A percentile compares a stretch with the other conserved stretches of the same genome.
Conservation (phyloP, 2,797 vertebrate species). For the Strix occidentalis region DNA sequence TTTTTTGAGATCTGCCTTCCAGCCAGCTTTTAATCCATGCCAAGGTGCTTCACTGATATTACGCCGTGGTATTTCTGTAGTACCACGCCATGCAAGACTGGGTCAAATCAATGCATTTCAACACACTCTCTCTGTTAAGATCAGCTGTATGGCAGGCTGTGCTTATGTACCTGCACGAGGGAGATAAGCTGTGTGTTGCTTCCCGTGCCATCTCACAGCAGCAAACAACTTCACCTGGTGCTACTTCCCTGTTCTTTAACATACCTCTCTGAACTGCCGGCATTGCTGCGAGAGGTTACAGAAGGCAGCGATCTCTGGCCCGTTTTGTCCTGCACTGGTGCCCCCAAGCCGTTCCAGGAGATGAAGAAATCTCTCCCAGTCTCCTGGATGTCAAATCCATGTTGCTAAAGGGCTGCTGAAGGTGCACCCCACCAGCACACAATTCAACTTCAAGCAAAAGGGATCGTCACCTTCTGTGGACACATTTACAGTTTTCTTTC, state of each 20-base stretch:
- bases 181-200: background rate
- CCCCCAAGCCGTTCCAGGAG: background rate
- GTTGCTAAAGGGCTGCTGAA: background rate
- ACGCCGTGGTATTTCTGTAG: background rate
- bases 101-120: background rate
- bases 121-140: background rate
- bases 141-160: background rate
- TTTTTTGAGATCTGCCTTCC: background rate
- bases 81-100: no score
- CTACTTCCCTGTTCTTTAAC: background rate
- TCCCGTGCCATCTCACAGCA: background rate
- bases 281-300: background rate
- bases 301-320: background rate
- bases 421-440: background rate
- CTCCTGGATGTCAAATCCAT: background rate
- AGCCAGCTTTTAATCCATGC: background rate
- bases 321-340: background rate
- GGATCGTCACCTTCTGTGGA: background rate
- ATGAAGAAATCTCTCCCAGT: background rate
- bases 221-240: background rate
- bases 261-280: rapidly evolving
- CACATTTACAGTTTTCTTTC: background rate
- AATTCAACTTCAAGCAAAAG: background rate
- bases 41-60: background rate
- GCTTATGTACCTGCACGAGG: background rate